Evolutionary conservation across 2,888 invertebrate species (phyloP).

Genomic region (Cosmopolites sordidus): DNA sequence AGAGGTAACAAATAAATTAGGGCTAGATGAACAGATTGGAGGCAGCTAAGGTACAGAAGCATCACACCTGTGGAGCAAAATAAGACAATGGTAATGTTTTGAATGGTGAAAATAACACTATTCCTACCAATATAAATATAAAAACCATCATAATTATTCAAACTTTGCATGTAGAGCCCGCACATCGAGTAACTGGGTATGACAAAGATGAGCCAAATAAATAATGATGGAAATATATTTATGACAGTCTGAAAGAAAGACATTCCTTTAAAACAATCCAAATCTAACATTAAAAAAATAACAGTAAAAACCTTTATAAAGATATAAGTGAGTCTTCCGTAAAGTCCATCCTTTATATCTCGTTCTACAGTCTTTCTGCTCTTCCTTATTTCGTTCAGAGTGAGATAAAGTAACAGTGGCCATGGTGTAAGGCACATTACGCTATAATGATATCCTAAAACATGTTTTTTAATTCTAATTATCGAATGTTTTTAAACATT

Average conservation of each 20-base stretch:
- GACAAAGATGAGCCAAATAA: conserved; percentile 79
- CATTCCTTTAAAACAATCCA: too few species aligned
- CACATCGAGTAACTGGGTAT: conserved; percentile 88
- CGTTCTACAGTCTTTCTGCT: conserved; percentile 66
- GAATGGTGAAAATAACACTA: background rate
- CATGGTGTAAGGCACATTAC: conserved; percentile 73
- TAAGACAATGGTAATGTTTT: background rate
- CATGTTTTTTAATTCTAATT: too few species aligned
- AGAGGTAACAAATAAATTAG: conserved; percentile 64
- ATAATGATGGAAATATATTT: conserved; percentile 71
- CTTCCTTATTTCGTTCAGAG: conserved; percentile 55
- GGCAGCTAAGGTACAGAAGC: conserved; percentile 64
- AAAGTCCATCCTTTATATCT: conserved; percentile 76
- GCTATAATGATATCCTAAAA: conserved; percentile 81
- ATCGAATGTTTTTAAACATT: background rate
- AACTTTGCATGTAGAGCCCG: conserved; percentile 69
- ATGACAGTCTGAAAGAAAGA: conserved; percentile 62
- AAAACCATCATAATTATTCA: conserved; percentile 63
- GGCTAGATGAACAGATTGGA: conserved; percentile 65
- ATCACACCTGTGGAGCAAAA: conserved; percentile 59
- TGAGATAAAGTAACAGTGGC: conserved; percentile 69
- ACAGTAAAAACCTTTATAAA: conserved; percentile 70
- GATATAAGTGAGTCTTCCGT: conserved; percentile 74
- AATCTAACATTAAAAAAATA: too few species aligned
- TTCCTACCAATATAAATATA: conserved; percentile 65